phyloP scores from a whole-genome alignment of 1,140 invertebrate species.

The Paramacrobiotus metropolitanus region DNA sequence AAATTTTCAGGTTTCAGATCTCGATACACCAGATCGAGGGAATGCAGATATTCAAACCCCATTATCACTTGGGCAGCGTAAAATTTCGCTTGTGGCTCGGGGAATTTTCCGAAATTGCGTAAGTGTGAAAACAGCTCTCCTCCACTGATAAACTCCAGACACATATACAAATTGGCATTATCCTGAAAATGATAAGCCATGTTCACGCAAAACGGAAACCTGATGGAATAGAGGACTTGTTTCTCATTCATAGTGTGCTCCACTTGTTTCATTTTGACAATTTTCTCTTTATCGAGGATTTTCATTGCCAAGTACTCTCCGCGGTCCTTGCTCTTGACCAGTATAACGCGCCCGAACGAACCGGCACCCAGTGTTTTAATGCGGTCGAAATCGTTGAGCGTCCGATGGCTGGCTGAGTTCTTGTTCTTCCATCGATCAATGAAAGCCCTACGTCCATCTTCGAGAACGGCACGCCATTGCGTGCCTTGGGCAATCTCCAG shows the following conservation, averaged over 20 bases:
- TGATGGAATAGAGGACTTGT: background rate
- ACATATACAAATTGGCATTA: background rate
- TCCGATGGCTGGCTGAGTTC: background rate
- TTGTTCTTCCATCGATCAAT: background rate
- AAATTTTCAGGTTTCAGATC: slow-evolving; percentile 5
- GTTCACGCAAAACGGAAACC: background rate
- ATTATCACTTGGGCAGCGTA: background rate
- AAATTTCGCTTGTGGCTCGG: background rate
- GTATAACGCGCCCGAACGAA: slow-evolving; percentile 2
- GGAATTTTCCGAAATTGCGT: background rate
- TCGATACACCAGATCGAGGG: background rate
- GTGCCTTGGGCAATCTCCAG: background rate
- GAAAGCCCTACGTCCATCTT: background rate
- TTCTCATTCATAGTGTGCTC: background rate
- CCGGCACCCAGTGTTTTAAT: background rate
- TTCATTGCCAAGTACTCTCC: background rate
- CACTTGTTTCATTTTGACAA: slow-evolving; percentile 1
- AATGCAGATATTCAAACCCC: background rate
- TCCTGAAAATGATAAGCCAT: background rate
- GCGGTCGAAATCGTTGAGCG: background rate
- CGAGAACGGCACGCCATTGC: background rate
- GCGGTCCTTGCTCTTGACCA: background rate
- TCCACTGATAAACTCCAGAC: background rate
- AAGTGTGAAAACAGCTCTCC: slow-evolving; percentile 1
- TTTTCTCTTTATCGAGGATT: background rate